phyloP scores from a whole-genome alignment of 2,888 invertebrate species.

The Koerneria pararmatus region DNA sequence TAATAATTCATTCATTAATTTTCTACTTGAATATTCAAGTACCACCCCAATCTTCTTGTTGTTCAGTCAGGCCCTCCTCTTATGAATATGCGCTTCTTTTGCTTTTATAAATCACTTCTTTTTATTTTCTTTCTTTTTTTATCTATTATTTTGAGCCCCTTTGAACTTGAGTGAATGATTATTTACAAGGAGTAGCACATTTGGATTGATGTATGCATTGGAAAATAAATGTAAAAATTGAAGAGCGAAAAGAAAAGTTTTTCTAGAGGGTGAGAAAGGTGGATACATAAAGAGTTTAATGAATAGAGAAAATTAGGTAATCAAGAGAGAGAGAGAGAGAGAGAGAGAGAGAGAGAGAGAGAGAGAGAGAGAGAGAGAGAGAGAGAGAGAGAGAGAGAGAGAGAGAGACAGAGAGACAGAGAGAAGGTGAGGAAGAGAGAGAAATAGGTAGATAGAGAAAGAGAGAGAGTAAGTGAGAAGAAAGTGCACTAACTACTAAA shows the following conservation, averaged over 20 bases:
- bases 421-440: neutral
- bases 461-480: slow-evolving; percentile 11
- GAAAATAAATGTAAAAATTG: neutral
- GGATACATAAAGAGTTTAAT: neutral
- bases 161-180: no score
- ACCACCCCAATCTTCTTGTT: no score
- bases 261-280: neutral
- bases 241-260: neutral
- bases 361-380: slow-evolving; percentile 10
- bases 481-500: no score
- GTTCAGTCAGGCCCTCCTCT: no score
- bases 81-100: no score
- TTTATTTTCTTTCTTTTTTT: no score
- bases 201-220: neutral
- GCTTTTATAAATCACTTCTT: no score
- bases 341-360: slow-evolving; percentile 12
- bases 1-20: no score
- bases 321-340: slow-evolving; percentile 13
- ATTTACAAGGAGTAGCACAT: no score
- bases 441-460: slow-evolving; percentile 8
- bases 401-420: slow-evolving; percentile 16
- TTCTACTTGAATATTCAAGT: no score
- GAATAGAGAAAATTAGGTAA: neutral
- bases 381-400: slow-evolving; percentile 11
- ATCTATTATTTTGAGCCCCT: no score